Conservation (phyloP, 1,140 invertebrate genomes). For the Acromyrmex charruanus region DNA sequence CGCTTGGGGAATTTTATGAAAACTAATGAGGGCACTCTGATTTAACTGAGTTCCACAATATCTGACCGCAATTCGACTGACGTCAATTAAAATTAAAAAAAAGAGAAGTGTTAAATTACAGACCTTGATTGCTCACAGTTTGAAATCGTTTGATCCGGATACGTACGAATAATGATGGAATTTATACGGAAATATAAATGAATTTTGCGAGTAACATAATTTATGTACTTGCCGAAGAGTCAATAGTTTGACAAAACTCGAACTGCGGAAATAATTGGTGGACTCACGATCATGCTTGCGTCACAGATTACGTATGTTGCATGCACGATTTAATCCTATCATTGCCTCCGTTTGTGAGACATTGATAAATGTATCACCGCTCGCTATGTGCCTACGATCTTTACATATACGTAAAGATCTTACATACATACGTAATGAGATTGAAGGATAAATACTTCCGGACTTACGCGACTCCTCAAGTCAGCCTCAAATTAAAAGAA, state of each 20-base stretch:
- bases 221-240: neutral
- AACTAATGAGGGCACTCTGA: neutral
- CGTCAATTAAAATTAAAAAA: neutral
- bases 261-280: slow-evolving; percentile 48
- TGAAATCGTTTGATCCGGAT: neutral
- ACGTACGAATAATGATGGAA: neutral
- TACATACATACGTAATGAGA: neutral
- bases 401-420: slow-evolving; percentile 15
- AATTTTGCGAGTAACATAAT: slow-evolving; percentile 10
- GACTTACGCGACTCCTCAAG: neutral
- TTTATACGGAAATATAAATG: neutral
- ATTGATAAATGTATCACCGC: slow-evolving; percentile 18
- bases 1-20: neutral
- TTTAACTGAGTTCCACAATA: neutral
- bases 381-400: neutral
- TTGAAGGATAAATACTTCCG: neutral
- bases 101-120: neutral
- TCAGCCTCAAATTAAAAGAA: slow-evolving; percentile 9
- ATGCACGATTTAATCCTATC: slow-evolving; percentile 59
- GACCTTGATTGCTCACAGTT: neutral
- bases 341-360: slow-evolving; percentile 27
- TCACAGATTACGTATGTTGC: slow-evolving; percentile 16
- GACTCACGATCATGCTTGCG: slow-evolving; percentile 35
- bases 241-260: slow-evolving; percentile 44
- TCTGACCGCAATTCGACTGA: neutral